Base-by-base conservation (phyloP, 2,113 vertebrate genomes). In the Trinectes maculatus region DNA sequence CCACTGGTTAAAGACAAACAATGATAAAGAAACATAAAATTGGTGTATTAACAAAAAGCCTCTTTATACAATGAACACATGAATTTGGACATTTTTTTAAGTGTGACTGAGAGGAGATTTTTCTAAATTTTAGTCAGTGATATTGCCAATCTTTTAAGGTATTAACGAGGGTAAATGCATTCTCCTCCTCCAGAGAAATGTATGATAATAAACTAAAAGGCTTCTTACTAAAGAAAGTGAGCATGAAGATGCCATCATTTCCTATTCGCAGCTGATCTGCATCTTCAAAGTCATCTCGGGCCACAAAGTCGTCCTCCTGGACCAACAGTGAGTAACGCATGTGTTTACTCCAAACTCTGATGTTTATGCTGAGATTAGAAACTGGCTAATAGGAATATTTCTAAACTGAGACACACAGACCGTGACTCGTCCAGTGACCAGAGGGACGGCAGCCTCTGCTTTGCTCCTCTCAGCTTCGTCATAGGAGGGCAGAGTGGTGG, bases 161-260 rank as follows among this genome's bases (percentile, higher is more conserved):
- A n/a, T n/a, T n/a, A n/a, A n/a, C n/a, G n/a, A n/a, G n/a, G n/a
- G n/a, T n/a, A 4, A 12, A 56, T 42, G 33, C 12, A 15, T 16
- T 42, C 33, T 33, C 11, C n/a, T 19, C 29, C 42, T 37, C 12
- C 28, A 12, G 29, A 15, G 16, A 10, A 31, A 13, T 48, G 33
- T 21, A 33, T n/a, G 10, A 3, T 11, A 10, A 53, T 39, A 47
- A 5, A 6, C 11, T 3, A 13, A 19, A 40, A 15, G 8, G 16
- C n/a, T 10, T 93, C 97, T 97, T 93, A 99, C 98, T 98, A 91
- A 99, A 99, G 89, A 99, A 99, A 8, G 97, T 98, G 46, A 99
- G 90, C 96, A 99, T 98, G 88, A 99, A 99, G 78, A 99, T 97
- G 85, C 98, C 97, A 39, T 99, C 98, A 0, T 99, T 99, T 86